Evolutionary conservation across 2,113 vertebrate species (phyloP).

Genomic region (Actinemys pallida): DNA sequence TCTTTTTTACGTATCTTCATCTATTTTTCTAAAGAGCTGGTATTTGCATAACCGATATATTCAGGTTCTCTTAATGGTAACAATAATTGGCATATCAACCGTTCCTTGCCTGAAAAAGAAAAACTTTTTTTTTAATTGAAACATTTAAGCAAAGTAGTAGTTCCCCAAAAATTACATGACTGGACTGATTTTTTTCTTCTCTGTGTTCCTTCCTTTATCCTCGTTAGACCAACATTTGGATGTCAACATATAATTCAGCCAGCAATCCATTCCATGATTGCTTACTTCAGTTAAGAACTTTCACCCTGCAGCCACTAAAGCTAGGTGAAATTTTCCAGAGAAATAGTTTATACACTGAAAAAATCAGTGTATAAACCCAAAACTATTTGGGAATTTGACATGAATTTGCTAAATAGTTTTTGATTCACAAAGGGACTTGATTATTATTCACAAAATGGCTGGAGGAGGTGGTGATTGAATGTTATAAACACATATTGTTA

Average conservation of each 20-base stretch:
- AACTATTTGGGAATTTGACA: background rate
- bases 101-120: background rate
- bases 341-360: background rate
- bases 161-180: background rate
- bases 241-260: background rate
- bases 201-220: background rate
- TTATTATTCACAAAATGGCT: background rate
- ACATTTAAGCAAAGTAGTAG: background rate
- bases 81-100: background rate
- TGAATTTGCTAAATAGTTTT: background rate
- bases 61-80: background rate
- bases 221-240: background rate
- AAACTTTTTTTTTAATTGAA: background rate
- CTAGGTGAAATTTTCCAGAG: background rate
- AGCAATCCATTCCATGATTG: background rate
- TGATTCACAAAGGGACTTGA: background rate
- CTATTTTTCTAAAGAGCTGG: fast-evolving
- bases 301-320: background rate
- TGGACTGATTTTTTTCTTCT: background rate
- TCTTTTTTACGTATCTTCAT: background rate
- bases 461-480: background rate
- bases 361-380: background rate
- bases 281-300: background rate
- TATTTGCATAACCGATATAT: background rate
- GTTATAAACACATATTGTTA: background rate